Evolutionary conservation across 2,797 vertebrate genomes (phyloP).

Genomic region (Chelon auratus): DNA sequence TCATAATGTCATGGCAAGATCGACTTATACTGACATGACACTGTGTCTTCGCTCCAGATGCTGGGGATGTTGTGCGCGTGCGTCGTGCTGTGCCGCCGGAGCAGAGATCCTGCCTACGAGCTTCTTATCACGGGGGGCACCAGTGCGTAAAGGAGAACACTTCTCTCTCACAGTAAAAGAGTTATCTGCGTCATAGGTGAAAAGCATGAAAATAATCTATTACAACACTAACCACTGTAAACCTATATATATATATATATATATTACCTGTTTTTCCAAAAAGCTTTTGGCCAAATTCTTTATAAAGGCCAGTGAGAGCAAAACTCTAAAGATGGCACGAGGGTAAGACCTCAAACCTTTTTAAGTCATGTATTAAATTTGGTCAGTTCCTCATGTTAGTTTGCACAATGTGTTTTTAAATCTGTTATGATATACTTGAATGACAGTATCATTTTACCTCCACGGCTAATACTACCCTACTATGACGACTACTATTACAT

Average conservation of each 20-base stretch:
- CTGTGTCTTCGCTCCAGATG: constrained; percentile 82
- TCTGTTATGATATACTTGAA: constrained; percentile 55
- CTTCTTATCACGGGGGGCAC: constrained; percentile 93
- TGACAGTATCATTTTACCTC: constrained; percentile 36
- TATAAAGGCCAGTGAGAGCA: constrained; percentile 36
- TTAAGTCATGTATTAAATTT: constrained; percentile 51
- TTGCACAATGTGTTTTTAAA: constrained; percentile 77
- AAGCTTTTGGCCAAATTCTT: constrained; percentile 60
- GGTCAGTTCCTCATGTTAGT: constrained; percentile 68
- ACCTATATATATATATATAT: constrained; percentile 27
- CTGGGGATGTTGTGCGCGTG: constrained; percentile 96
- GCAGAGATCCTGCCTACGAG: constrained; percentile 93
- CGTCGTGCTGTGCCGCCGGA: constrained; percentile 91
- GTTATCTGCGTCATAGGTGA: constrained; percentile 75
- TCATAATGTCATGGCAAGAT: not conserved
- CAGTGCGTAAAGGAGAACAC: constrained; percentile 85
- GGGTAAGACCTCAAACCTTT: constrained; percentile 5
- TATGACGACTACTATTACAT: not conserved
- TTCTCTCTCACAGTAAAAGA: constrained; percentile 25
- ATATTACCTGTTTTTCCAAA: constrained; percentile 22
- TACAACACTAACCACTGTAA: constrained; percentile 49
- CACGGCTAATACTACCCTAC: constrained; percentile 14
- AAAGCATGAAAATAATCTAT: constrained; percentile 63
- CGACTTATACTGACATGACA: too few relatives aligned
- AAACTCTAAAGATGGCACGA: constrained; percentile 11